Base-by-base conservation (phyloP, 1,140 invertebrate species). In the Zaprionus tsacasi region DNA sequence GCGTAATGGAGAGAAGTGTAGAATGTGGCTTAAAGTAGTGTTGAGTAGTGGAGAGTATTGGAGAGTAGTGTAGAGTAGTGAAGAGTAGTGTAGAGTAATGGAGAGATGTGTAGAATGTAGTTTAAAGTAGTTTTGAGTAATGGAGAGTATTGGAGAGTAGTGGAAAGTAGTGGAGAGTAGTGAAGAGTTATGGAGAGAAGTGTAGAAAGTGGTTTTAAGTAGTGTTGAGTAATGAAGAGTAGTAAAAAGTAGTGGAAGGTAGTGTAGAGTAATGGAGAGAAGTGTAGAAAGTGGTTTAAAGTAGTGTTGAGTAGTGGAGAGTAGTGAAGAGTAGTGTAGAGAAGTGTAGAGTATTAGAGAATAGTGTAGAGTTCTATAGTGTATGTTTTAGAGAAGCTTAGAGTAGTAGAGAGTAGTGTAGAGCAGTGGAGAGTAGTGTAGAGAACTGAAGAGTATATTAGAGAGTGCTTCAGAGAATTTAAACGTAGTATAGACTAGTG, bases 211-310 rank as follows among this genome's bases (percentile, higher is more conserved):
- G n/a, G n/a, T n/a, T n/a, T n/a, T n/a, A n/a, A n/a, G 3, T 35
- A 64, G 48, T 65, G 21, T 6, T 40, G 48, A 30, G 12, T 5
- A 40, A n/a, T 65, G 50, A 11, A 55, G 61, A 65, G 35, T 35
- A 5, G 2, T 33, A 5, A 12, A 61, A 11, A 17, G 11, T 27
- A 11, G 15, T 6, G 25, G 25, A 17, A 1, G 33, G n/a, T 45
- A 15, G 21, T 27, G 7, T 6, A 52, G 17, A 52, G 45, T 56
- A 35, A 7, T 33, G 11, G 15, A 61, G 15, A 17, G 11, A 15
- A 17, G 13, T 13, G 15, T n/a, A n/a, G 5, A n/a, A 6, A 35
- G 6, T 48, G n/a, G n/a, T n/a, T n/a, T n/a, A n/a, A n/a, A n/a
- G 61, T 57, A 36, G 17, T 17, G 21, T 3, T 2, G 27, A 30